Evolutionary conservation across 2,797 vertebrate genomes (phyloP), one percentile per base, ranked within the genome.

Genomic region (Mallotus villosus): DNA sequence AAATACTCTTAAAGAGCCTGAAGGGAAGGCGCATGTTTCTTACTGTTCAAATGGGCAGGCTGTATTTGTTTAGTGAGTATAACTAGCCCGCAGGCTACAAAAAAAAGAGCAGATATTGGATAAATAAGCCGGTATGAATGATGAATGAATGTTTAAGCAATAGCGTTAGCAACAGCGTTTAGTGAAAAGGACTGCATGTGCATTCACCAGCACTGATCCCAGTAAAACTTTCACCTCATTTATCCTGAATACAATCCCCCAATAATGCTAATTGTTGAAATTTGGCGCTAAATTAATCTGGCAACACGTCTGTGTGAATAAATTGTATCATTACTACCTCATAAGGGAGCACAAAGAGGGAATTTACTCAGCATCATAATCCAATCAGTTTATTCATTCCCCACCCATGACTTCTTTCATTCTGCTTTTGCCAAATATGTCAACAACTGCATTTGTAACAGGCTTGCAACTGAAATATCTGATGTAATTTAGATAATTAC

Each of bases 281-380:
- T 87, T 86, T 83, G 84, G 80, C 84, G 84, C 78, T 82, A 85
- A 88, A 87, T 87, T 74, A 84, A 87, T 88, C 84, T 89, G 86
- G 84, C 85, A 83, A 84, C 71, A 61, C 68, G 84, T 91, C 82
- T 73, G 79, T 77, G 37, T 75, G 80, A 87, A 84, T 86, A 86
- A 81, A 89, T 76, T 71, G 73, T 81, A 81, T 81, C 77, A 82
- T 88, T 88, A 88, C 78, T 82, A 78, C 78, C 78, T 86, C 81
- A 83, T 82, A 74, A 84, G 78, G 72, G 74, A 68, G 75, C 66
- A 14, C 72, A 79, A 72, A 79, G 81, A 64, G 72, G 61, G 66
- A 81, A 75, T 82, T 82, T 81, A 74, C 71, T 67, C 73, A 69
- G 75, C 77, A 75, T 82, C 77, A 62, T 87, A 84, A 88, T 87